Percentiles rank a stretch among this genome's conserved stretches.
Conservation (phyloP, 2,797 vertebrate species). For the Alca torda region DNA sequence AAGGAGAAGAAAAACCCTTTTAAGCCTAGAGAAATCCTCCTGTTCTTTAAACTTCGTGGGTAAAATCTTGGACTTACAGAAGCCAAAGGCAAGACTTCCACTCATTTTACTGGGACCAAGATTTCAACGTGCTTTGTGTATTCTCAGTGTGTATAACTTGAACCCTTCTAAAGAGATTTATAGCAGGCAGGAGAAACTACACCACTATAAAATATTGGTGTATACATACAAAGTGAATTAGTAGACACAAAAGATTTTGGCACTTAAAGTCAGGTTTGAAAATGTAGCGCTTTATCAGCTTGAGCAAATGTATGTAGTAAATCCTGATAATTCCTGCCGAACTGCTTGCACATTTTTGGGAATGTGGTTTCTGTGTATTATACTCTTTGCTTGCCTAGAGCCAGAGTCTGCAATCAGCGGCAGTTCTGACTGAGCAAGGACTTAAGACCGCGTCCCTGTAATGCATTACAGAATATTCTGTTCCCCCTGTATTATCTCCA, state of each 20-base stretch:
- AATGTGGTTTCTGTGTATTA: background rate
- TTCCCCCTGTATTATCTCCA: background rate
- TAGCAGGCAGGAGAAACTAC: conserved; percentile 16
- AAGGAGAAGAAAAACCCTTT: background rate
- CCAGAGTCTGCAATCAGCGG: background rate
- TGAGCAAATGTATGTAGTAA: background rate
- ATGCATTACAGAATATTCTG: background rate
- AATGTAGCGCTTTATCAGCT: conserved; percentile 8
- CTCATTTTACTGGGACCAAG: background rate
- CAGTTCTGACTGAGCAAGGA: background rate
- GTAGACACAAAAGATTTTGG: conserved; percentile 4
- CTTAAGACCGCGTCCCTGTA: background rate
- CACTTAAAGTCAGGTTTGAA: background rate
- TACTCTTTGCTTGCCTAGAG: background rate
- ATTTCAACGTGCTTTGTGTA: conserved; percentile 24
- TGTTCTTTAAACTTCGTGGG: background rate
- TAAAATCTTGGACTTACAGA: background rate
- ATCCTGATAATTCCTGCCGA: conserved; percentile 1
- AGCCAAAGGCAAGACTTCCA: background rate
- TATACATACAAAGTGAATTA: conserved; percentile 7
- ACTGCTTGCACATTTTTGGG: background rate
- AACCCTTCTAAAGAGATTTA: conserved; percentile 22
- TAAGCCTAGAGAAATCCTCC: background rate
- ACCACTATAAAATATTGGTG: background rate
- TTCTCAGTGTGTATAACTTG: background rate